Evolutionary conservation across 2,113 vertebrate genomes (phyloP).

Genomic region (Sus scrofa): T2T-Sscrofa CM000822.6:77460501-77461000

Average conservation of each 20-base stretch:
- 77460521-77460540: slow-evolving; percentile 75
- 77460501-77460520: slow-evolving; percentile 68
- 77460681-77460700: not conserved
- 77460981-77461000: slow-evolving; percentile 84
- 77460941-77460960: slow-evolving; percentile 78
- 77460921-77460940: slow-evolving; percentile 80
- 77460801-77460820: slow-evolving; percentile 83
- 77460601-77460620: too few species aligned
- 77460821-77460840: slow-evolving; percentile 78
- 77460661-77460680: not conserved
- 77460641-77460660: slow-evolving; percentile 6
- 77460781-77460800: slow-evolving; percentile 80
- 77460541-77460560: slow-evolving; percentile 67
- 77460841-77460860: slow-evolving; percentile 85
- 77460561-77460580: slow-evolving; percentile 55
- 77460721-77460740: slow-evolving; percentile 48
- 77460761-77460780: slow-evolving; percentile 66
- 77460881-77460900: slow-evolving; percentile 76
- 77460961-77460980: slow-evolving; percentile 72
- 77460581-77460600: not conserved
- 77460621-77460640: slow-evolving; percentile 47
- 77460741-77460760: slow-evolving; percentile 59
- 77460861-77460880: slow-evolving; percentile 86
- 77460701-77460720: not conserved
- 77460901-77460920: slow-evolving; percentile 80